Base-by-base conservation (phyloP, 2,888 invertebrate genomes). In the Callyntrura sp. region DNA sequence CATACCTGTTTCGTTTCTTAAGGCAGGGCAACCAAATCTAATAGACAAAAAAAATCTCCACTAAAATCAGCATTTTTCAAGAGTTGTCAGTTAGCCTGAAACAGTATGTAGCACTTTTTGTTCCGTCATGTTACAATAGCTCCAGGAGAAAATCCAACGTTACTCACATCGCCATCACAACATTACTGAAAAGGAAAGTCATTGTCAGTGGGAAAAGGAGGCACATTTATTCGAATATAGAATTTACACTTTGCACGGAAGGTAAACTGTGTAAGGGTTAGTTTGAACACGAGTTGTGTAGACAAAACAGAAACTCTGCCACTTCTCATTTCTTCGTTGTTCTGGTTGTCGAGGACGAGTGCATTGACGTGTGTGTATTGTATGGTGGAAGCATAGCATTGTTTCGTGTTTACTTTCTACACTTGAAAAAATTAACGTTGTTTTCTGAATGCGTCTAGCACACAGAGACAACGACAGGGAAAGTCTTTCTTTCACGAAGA, bases 201-300 rank as follows among this genome's bases (percentile, higher is more conserved):
- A 70, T 70, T 70, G 70, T 70, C 70, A 70, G 70, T 70, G 43
- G 70, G 70, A 45, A 70, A n/a, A n/a, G n/a, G n/a, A n/a, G n/a
- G 70, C 20, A 62, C 62, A 62, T 57, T n/a, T n/a, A n/a, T n/a
- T n/a, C n/a, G n/a, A n/a, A n/a, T n/a, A n/a, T n/a, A n/a, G n/a
- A n/a, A n/a, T n/a, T n/a, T n/a, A 57, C 65, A 28, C 23, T 55
- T 11, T 55, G n/a, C 23, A 23, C 45, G 70, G 70, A 20, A 70
- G 45, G 70, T 17, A 70, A 20, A 45, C 70, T n/a, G 68, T 68
- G 35, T n/a, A n/a, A 8, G 28, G 25, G 65, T 68, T 28, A 68
- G n/a, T n/a, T n/a, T n/a, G n/a, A n/a, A n/a, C n/a, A n/a, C n/a
- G 65, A 28, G 62, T 17, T 12, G 65, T 17, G 35, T 35, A 68